Base-by-base conservation (phyloP, 1,140 invertebrate genomes). In the Pseudomyrmex pallidus region DNA sequence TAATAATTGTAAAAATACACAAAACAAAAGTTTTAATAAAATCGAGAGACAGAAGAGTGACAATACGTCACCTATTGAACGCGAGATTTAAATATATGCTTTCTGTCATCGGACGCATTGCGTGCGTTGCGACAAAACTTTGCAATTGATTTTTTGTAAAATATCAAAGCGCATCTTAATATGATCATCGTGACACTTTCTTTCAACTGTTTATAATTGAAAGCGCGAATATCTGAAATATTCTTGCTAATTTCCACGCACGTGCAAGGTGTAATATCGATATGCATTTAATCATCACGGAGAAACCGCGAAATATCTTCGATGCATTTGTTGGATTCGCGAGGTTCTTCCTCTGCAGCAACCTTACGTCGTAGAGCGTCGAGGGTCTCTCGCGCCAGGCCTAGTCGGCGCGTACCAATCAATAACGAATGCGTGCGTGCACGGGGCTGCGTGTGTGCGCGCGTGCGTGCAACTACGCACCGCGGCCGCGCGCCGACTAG, bases 391-490 rank as follows among this genome's bases (percentile, higher is more conserved):
- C 78, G 85, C 52, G 74, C 66, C 88, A 85, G 25, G 50, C 82
- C 87, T 89, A 83, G 25, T 22, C 77, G 66, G 83, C 63, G 86
- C 88, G 85, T 80, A 87, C 68, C 83, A 90, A 90, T 90, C 88
- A 89, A 90, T 90, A 90, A 89, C 87, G 77, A 89, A 89, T 85
- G 88, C 86, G 86, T 89, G 88, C 87, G 84, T 85, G 87, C 77
- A 84, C 72, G 74, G 61, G 59, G 35, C 52, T 80, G 61, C 59
- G 57, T 57, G 72, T 46, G 52, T 62, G 48, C 20, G 80, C 52
- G 20, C 9, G 56, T 82, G 82, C 87, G 57, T 85, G 83, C 74
- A 82, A 77, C 62, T 48, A n/a, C 22, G 1, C 1, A 1, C 2
- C 48, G 35, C 35, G 4, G 35, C 35, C 35, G 0, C 35, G 35